Evolutionary conservation across 2,113 vertebrate genomes (phyloP).

Genomic region (Thamnaconus septentrionalis): DNA sequence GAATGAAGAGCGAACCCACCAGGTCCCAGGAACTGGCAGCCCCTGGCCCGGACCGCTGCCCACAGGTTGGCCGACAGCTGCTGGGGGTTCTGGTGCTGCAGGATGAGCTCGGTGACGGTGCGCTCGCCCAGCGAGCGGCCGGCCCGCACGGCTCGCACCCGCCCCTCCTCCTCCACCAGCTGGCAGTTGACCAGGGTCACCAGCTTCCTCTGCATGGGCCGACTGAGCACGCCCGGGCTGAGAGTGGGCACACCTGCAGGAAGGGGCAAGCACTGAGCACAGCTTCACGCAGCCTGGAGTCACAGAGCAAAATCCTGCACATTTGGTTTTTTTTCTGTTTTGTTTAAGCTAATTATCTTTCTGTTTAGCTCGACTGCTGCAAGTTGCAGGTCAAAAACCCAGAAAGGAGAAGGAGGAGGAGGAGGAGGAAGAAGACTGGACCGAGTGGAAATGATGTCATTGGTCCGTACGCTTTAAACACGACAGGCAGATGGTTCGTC

Average conservation of each 20-base stretch:
- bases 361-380: neutral
- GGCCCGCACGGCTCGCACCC: conserved; percentile 87
- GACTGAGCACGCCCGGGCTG: conserved; percentile 89
- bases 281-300: neutral
- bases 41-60: conserved; percentile 94
- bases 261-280: neutral
- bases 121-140: conserved; percentile 91
- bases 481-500: too few species aligned
- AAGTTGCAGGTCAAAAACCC: too few species aligned
- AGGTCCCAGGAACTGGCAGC: conserved; percentile 97
- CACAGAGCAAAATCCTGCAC: too few species aligned
- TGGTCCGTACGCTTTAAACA: too few species aligned
- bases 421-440: too few species aligned
- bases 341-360: neutral
- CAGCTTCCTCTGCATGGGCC: conserved; percentile 97
- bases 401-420: too few species aligned
- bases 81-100: conserved; percentile 97
- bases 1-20: conserved; percentile 71
- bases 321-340: neutral
- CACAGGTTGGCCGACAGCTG: conserved; percentile 97
- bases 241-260: conserved; percentile 82
- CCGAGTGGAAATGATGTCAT: too few species aligned
- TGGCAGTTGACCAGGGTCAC: conserved; percentile 96
- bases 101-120: conserved; percentile 97
- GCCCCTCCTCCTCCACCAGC: conserved; percentile 94